Evolutionary conservation across 64 coral and sea anemone genomes (phyloP), one percentile per base, ranked within the genome.

Genomic region (Dendronephthya gigantea): DNA sequence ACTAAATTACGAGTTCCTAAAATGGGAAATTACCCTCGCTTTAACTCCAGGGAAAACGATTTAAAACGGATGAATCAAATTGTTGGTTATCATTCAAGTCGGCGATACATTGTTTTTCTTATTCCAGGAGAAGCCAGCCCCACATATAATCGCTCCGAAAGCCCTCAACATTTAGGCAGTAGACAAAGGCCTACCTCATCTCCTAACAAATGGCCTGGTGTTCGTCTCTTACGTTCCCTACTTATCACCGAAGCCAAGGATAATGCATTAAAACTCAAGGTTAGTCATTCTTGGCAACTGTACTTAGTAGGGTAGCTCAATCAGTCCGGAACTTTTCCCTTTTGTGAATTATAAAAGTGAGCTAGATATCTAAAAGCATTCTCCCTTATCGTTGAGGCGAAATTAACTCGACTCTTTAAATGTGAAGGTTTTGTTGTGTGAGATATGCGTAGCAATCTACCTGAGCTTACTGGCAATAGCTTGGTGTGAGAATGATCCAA

Each of bases 361-460:
- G n/a, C n/a, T n/a, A n/a, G n/a, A n/a, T n/a, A 45, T 6, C 41
- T 45, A 11, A 11, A 45, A 45, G 41, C 41, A 45, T 45, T 45
- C 41, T 45, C 11, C 41, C 11, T 45, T 6, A n/a, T n/a, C n/a
- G n/a, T n/a, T 11, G 11, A 6, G 41, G 41, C 11, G 41, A 45
- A 45, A 45, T 45, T 45, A 45, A 45, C 41, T 45, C 11, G 41
- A 6, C 41, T 45, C 82, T 22, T 93, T 89, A 13, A 87, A 88
- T 29, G 55, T 98, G 22, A 59, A 92, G 56, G 90, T 98, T 4
- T 19, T 79, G 27, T 19, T 79, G 1, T 79, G 72, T 36, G 95
- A 98, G 75, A 89, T 92, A 68, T 98, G 95, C 88, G 95, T 98
- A 17, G 95, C 95, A 2, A 92, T 98, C 0, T 98, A 93, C 27